phyloP scores from a whole-genome alignment of 2,113 vertebrate genomes.

The Ranitomeya imitator region DNA sequence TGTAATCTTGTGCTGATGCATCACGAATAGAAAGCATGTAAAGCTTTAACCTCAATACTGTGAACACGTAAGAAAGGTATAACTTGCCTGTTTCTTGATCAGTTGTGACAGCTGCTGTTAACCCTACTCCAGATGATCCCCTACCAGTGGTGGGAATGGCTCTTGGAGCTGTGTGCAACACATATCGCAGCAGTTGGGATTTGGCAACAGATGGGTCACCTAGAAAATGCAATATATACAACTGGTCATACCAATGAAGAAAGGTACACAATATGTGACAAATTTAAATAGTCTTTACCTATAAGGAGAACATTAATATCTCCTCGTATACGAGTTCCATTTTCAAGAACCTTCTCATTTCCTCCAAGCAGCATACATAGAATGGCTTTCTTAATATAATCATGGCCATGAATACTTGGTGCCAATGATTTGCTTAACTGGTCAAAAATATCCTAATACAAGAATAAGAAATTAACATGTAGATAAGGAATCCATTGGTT shows the following conservation, averaged over 20 bases:
- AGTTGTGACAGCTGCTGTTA: slow-evolving; percentile 72
- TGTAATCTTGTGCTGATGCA: background rate
- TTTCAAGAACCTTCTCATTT: slow-evolving; percentile 80
- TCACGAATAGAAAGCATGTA: background rate
- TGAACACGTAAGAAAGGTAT: background rate
- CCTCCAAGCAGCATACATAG: slow-evolving; percentile 74
- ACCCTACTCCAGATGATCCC: slow-evolving; percentile 69
- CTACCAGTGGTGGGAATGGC: slow-evolving; percentile 68
- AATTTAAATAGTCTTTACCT: slow-evolving; percentile 66
- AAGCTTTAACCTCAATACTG: background rate
- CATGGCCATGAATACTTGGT: slow-evolving; percentile 75
- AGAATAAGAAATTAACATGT: slow-evolving; percentile 66
- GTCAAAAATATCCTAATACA: slow-evolving; percentile 76
- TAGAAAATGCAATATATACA: slow-evolving; percentile 33
- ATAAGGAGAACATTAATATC: slow-evolving; percentile 85
- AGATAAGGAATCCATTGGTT: slow-evolving; percentile 67
- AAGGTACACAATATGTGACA: background rate
- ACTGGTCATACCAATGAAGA: background rate
- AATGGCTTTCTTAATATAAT: slow-evolving; percentile 83
- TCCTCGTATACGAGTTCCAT: slow-evolving; percentile 76
- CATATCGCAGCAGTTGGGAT: slow-evolving; percentile 62
- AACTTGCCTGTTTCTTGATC: slow-evolving; percentile 70
- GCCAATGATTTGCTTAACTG: slow-evolving; percentile 80
- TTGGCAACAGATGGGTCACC: slow-evolving; percentile 65
- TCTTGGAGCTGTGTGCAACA: slow-evolving; percentile 68